Conservation (phyloP, 2,888 invertebrate species). For the Bombylius discolor region DNA sequence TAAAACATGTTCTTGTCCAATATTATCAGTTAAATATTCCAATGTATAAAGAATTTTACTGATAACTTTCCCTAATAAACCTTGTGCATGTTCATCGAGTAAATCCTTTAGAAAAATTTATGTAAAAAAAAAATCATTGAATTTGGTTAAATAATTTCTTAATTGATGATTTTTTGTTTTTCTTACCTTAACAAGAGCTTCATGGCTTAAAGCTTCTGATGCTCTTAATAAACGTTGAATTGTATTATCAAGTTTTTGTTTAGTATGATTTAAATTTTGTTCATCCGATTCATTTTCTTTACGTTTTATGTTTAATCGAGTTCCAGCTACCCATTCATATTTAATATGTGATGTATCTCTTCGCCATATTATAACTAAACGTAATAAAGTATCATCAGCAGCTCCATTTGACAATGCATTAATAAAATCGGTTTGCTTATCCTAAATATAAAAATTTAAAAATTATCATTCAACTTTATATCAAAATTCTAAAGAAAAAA, state of each 20-base stretch:
- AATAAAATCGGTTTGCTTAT: constrained; percentile 64
- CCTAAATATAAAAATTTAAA: constrained; percentile 17
- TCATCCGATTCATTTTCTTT: constrained; percentile 35
- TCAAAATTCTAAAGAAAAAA: not conserved
- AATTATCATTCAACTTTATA: not conserved
- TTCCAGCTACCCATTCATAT: constrained; percentile 67
- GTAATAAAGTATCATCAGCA: constrained; percentile 49
- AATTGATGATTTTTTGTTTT: not conserved
- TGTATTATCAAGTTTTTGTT: constrained; percentile 55
- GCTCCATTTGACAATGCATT: constrained; percentile 44
- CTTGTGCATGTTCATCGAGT: constrained; percentile 64
- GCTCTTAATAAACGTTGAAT: constrained; percentile 58
- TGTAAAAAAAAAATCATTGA: not conserved
- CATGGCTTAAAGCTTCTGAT: constrained; percentile 61
- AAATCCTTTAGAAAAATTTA: constrained; percentile 43
- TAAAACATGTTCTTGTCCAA: constrained; percentile 63
- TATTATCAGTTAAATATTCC: constrained; percentile 57
- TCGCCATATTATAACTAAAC: constrained; percentile 83
- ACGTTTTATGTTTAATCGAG: constrained; percentile 25
- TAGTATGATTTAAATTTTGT: constrained; percentile 52
- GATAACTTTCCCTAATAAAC: constrained; percentile 55
- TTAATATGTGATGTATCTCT: constrained; percentile 72
- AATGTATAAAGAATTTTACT: constrained; percentile 51
- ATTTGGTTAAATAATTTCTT: not conserved
- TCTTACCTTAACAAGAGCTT: constrained; percentile 60